A percentile compares a stretch with the other conserved stretches of the same genome.
Conservation (phyloP, 2,113 vertebrate species). For the Okapia johnstoni region DNA sequence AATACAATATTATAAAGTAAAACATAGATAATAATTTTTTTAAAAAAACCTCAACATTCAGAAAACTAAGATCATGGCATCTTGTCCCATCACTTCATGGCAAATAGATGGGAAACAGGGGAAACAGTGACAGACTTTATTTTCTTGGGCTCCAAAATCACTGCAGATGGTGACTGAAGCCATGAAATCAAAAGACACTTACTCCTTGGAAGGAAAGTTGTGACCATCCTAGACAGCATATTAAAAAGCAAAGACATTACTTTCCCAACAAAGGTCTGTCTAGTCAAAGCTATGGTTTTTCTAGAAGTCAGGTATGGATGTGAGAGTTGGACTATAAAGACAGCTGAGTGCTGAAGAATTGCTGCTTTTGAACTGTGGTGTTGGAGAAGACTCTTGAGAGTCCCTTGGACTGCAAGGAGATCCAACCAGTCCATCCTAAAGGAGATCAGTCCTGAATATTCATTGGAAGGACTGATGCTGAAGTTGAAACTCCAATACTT, state of each 20-base stretch:
- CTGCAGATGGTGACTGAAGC: not conserved
- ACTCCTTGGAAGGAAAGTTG: not conserved
- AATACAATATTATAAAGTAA: too few species aligned
- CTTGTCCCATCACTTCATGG: not conserved
- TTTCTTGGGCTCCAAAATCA: not conserved
- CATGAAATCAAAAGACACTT: not conserved
- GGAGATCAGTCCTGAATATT: not conserved
- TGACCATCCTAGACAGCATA: not conserved
- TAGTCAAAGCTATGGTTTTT: not conserved
- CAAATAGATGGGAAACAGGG: not conserved
- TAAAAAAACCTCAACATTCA: not conserved
- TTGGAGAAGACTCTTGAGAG: not conserved
- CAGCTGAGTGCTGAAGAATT: not conserved
- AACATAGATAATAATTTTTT: too few species aligned
- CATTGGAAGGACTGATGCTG: not conserved
- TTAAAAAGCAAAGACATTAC: not conserved
- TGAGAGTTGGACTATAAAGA: not conserved
- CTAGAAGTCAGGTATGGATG: not conserved
- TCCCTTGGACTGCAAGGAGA: fast-evolving
- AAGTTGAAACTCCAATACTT: not conserved
- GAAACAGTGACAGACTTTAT: not conserved
- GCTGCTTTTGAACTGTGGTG: not conserved
- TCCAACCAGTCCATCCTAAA: not conserved
- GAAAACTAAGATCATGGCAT: not conserved
- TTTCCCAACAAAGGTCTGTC: not conserved